A percentile compares a stretch with the other conserved stretches of the same genome.
Evolutionary conservation across 2,113 vertebrate species (phyloP).

Genomic region (Aspiorhynchus laticeps): DNA sequence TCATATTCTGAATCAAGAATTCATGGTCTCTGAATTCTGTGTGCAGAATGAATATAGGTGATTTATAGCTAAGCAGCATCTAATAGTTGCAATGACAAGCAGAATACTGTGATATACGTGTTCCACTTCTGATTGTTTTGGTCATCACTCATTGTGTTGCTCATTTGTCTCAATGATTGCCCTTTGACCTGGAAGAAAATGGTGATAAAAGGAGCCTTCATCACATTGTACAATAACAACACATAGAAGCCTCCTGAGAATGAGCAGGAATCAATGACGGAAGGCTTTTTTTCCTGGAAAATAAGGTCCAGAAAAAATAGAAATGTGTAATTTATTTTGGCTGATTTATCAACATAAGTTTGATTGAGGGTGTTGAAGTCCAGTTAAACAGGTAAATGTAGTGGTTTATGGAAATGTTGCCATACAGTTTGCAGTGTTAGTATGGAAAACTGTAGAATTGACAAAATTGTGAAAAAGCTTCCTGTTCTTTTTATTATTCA

Average conservation of each 20-base stretch:
- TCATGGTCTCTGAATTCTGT: not conserved
- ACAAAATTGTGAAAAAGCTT: no score
- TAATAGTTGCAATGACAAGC: not conserved
- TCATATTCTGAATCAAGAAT: not conserved
- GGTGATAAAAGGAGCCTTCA: slow-evolving; percentile 81
- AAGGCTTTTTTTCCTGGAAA: slow-evolving; percentile 53
- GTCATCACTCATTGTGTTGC: slow-evolving; percentile 68
- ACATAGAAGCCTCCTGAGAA: slow-evolving; percentile 72
- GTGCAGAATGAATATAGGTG: not conserved
- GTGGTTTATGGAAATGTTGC: not conserved
- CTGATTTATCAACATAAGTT: not conserved
- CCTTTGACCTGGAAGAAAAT: slow-evolving; percentile 77
- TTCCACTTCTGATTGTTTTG: slow-evolving; percentile 58
- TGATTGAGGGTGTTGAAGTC: not conserved
- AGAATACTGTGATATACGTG: slow-evolving; percentile 51
- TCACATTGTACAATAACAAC: slow-evolving; percentile 75
- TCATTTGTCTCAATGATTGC: slow-evolving; percentile 76
- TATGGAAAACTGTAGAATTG: no score
- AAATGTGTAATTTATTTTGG: slow-evolving; percentile 3
- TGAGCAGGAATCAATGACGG: slow-evolving; percentile 72
- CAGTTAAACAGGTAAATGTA: slow-evolving; percentile 51
- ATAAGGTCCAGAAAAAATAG: slow-evolving; percentile 6
- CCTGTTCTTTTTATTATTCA: no score
- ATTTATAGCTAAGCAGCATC: not conserved
- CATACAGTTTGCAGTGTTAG: not conserved